Evolutionary conservation across 2,113 vertebrate species (phyloP).

Genomic region (Nannospalax galili): DNA sequence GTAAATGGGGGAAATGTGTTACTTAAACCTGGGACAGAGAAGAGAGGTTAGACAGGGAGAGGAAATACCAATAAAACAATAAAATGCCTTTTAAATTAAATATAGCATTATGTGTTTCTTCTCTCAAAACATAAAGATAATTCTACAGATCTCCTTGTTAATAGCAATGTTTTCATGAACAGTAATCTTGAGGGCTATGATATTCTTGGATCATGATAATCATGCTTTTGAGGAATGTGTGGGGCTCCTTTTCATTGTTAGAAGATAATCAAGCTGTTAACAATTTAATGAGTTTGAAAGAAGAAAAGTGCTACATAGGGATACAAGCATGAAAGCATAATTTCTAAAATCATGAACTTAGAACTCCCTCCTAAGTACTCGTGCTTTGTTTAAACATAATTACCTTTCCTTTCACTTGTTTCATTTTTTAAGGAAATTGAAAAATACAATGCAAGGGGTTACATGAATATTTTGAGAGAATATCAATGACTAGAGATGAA

Average conservation of each 20-base stretch:
- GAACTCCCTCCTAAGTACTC: neutral
- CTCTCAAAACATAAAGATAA: constrained; percentile 16
- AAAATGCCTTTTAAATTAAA: neutral
- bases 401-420: constrained; percentile 24
- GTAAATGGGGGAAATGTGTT: no score
- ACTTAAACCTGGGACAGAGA: no score
- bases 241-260: neutral
- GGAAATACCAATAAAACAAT: neutral
- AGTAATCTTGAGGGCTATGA: neutral
- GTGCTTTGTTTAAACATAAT: constrained; percentile 48
- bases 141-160: neutral
- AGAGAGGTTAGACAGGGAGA: no score
- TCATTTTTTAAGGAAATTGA: neutral
- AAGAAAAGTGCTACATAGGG: constrained; percentile 30
- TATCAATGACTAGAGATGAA: constrained; percentile 26
- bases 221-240: constrained; percentile 44
- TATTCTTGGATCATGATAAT: neutral
- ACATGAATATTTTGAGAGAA: constrained; percentile 40
- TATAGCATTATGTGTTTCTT: neutral
- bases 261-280: constrained; percentile 41
- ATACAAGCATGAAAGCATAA: neutral
- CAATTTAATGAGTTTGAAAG: constrained; percentile 45
- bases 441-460: constrained; percentile 2
- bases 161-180: neutral
- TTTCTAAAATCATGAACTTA: constrained; percentile 50